These are phyloP conservation scores for Leucoptera coffeella DNA, from an alignment of 2,888 invertebrate genomes.

Conservation along the genomic window DNA sequence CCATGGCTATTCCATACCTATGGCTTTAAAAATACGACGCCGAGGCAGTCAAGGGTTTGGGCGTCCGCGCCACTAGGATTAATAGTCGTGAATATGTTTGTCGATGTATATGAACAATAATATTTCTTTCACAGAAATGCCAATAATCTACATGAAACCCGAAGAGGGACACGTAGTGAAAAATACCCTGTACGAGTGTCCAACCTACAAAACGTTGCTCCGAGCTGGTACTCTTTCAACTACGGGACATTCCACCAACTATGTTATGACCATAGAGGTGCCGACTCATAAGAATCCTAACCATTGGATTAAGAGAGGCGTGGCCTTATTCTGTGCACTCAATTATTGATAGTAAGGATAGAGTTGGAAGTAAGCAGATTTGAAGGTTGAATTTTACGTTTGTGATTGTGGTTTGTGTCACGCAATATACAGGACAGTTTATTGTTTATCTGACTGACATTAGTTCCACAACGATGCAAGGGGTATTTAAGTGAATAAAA, in stretches of 20 bases:
- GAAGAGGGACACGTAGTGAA: constrained; percentile 53
- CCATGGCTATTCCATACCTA: too few species aligned
- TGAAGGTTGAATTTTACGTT: too few species aligned
- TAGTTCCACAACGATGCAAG: too few species aligned
- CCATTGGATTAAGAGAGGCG: constrained; percentile 75
- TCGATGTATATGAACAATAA: neutral
- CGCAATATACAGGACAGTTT: too few species aligned
- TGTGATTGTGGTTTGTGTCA: too few species aligned
- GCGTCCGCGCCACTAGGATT: neutral
- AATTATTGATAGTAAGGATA: constrained; percentile 20
- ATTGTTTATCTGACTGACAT: too few species aligned
- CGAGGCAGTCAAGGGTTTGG: too few species aligned
- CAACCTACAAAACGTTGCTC: constrained; percentile 72
- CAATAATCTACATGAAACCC: constrained; percentile 63
- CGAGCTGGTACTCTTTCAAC: constrained; percentile 71
- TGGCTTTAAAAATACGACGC: too few species aligned
- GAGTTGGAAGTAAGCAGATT: neutral
- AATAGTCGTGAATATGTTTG: neutral
- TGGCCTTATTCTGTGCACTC: constrained; percentile 70
- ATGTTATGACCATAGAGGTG: constrained; percentile 68
- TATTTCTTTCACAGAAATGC: constrained; percentile 49
- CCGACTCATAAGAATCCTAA: constrained; percentile 56
- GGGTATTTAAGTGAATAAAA: too few species aligned
- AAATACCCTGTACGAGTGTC: constrained; percentile 56
- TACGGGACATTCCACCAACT: constrained; percentile 80